Base-by-base conservation (phyloP, 37 sponge, comb jelly and placozoan species). In the Trichoplax adhaerens region DNA sequence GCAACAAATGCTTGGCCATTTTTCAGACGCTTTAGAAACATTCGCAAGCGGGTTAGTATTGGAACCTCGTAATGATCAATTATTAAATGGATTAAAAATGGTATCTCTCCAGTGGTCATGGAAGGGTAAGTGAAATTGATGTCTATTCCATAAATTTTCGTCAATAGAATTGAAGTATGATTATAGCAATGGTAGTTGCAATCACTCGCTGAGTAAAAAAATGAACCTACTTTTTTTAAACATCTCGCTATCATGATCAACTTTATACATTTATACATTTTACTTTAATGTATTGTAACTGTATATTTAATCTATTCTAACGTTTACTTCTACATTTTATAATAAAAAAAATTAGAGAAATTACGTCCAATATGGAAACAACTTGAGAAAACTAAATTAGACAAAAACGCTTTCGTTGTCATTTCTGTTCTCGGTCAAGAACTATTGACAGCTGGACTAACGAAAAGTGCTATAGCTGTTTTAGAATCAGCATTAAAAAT, bases 381-480 rank as follows among this genome's bases (percentile, higher is more conserved):
- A 52, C 73, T 72, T 8, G 49, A 64, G 50, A 72, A 72, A 64
- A 4, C 88, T 54, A 83, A 88, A 57, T 64, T 92, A 69, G 83
- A 85, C 76, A 74, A 78, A 59, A 92, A 81, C 60, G 80, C 90
- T 2, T 94, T 94, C 80, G 86, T 94, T 54, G 84, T 94, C 59
- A 72, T 76, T 10, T 86, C 87, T 0, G 77, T 86, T 58, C 76
- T 94, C 8, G 90, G 95, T 1, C 95, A 94, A 74, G 88, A 94
- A 75, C 70, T 94, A 61, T 75, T 84, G 70, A 72, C 82, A 6
- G 83, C 74, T n/a, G 70, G 77, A 46, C 59, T 62, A 5, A 56
- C 53, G 0, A 67, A 77, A 53, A 56, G 72, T 69, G 89, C 98
- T 3, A 69, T 96, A n/a, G 69, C 65, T 52, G 82, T 96, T 4